Base-by-base conservation (phyloP, 2,113 vertebrate species). In the Sminthopsis crassicaudata region DNA sequence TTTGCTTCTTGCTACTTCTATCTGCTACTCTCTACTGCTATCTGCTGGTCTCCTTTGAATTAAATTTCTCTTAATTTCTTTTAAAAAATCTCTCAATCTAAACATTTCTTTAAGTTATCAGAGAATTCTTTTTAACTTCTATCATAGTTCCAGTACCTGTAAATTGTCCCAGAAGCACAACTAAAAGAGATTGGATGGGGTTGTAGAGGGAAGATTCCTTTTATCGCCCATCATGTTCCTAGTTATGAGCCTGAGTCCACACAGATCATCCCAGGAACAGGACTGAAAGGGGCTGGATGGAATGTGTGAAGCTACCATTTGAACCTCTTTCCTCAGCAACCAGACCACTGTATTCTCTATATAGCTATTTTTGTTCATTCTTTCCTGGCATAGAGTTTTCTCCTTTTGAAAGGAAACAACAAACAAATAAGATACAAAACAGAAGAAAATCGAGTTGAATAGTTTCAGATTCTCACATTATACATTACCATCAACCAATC, bases 11-110 rank as follows among this genome's bases (percentile, higher is more conserved):
- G 67, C n/a, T 84, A n/a, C 67, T 84, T 16, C 67, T 36, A 84
- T 84, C 1, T 42, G 19, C 67, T 84, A 84, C 67, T 84, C 67
- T 93, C 30, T 5, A 55, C 54, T 97, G 91, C 88, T 93, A 97
- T 95, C 90, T 95, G 91, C 91, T 97, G 92, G 92, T 97, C 89
- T 84, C n/a, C 19, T 42, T 84, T 42, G 19, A 42, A 84, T 84
- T 22, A 84, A 84, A 84, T 19, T 84, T 84, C 67, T 42, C 16
- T 42, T 42, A n/a, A 76, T 84, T 84, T 19, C 67, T 19, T n/a
- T 84, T 42, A 10, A 51, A 23, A 84, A 42, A 84, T 23, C 36
- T 84, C 67, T 84, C 67, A 84, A 22, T 84, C 16, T 42, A 84
- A 84, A 42, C n/a, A 84, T 19, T 42, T 84, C 14, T 36, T 76